Evolutionary conservation across 2,888 invertebrate genomes (phyloP).

Genomic region (Drosophila parthenogenetica): DNA sequence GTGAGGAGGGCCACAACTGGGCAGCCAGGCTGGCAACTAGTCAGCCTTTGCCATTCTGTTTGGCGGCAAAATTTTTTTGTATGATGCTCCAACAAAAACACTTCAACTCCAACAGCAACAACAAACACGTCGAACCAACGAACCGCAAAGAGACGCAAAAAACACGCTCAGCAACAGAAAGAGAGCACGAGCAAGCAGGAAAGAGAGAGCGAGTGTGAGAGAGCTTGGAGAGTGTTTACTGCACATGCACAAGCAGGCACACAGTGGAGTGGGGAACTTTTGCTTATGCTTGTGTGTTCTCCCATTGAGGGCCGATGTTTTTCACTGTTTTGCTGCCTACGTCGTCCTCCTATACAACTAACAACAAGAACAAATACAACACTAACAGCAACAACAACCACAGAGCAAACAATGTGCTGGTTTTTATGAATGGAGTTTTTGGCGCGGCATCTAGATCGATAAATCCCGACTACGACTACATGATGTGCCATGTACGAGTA

Average conservation of each 20-base stretch:
- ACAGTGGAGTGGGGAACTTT: conserved; percentile 16
- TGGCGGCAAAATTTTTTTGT: conserved; percentile 80
- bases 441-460: conserved; percentile 84
- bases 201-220: conserved; percentile 18
- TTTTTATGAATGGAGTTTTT: conserved; percentile 85
- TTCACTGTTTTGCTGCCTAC: conserved; percentile 61
- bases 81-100: conserved; percentile 69
- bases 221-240: conserved; percentile 44
- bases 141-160: conserved; percentile 28
- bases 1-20: background rate
- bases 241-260: conserved; percentile 67
- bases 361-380: conserved; percentile 36
- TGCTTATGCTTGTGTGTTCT: conserved; percentile 9
- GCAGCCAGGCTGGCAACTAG: conserved; percentile 1
- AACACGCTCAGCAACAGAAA: conserved; percentile 5
- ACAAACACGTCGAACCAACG: conserved; percentile 28
- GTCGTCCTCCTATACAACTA: conserved; percentile 50
- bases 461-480: conserved; percentile 82
- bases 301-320: conserved; percentile 56
- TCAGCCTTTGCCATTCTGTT: conserved; percentile 72
- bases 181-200: conserved; percentile 11
- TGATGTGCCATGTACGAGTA: conserved; percentile 57
- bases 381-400: conserved; percentile 41
- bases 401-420: conserved; percentile 79
- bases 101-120: conserved; percentile 37